phyloP scores from a whole-genome alignment of 2,888 invertebrate genomes.

The Drosophila paracracens region DNA sequence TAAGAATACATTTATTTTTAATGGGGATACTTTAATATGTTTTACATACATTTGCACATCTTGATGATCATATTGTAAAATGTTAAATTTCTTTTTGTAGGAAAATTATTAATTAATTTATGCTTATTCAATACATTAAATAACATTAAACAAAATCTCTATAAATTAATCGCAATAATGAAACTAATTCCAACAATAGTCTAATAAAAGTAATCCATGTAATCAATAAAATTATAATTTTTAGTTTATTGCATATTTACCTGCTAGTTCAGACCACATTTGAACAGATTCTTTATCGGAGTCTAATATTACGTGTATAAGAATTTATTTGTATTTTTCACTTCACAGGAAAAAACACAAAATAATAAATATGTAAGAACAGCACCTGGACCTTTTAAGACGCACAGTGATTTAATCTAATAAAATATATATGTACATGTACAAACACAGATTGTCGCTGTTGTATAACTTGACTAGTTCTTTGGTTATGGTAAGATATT shows the following conservation, averaged over 20 bases:
- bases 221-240: background rate
- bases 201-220: background rate
- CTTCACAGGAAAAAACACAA: slow-evolving; percentile 58
- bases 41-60: background rate
- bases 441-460: slow-evolving; percentile 14
- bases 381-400: slow-evolving; percentile 3
- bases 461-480: slow-evolving; percentile 21
- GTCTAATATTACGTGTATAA: background rate
- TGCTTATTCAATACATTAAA: background rate
- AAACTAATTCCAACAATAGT: background rate
- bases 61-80: background rate
- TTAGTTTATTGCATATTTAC: slow-evolving; percentile 28
- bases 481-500: slow-evolving; percentile 11
- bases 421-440: slow-evolving; percentile 1
- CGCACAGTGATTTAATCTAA: slow-evolving; percentile 4
- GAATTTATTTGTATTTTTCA: slow-evolving; percentile 14
- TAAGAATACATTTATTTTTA: background rate
- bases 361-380: slow-evolving; percentile 20
- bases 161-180: background rate
- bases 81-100: background rate
- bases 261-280: slow-evolving; percentile 1
- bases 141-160: background rate
- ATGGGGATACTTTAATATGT: background rate
- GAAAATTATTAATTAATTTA: background rate
- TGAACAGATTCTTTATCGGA: background rate